Percentiles rank a stretch among this genome's conserved stretches.
These are phyloP conservation scores for Platerodrilus igneus DNA, from an alignment of 2,888 invertebrate genomes.

Conservation along the genomic window DNA sequence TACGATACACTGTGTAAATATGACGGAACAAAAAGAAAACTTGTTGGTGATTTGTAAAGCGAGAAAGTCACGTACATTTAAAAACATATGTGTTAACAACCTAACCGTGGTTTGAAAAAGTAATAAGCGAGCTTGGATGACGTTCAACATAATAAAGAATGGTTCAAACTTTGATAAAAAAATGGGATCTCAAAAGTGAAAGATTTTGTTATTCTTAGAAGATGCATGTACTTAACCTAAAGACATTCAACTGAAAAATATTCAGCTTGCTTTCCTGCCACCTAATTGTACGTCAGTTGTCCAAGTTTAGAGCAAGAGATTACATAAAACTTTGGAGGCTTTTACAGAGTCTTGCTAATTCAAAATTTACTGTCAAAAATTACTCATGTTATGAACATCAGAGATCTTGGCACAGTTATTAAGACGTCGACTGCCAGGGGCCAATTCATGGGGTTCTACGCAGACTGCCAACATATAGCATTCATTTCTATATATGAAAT, in stretches of 20 bases:
- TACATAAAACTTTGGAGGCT: constrained; percentile 14
- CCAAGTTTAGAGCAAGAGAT: constrained; percentile 19
- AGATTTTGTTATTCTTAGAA: constrained; percentile 21
- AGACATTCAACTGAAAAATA: constrained; percentile 11
- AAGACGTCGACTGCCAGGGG: constrained; percentile 3
- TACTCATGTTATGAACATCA: too few species aligned
- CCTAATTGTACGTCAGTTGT: constrained; percentile 18
- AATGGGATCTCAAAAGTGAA: constrained; percentile 19
- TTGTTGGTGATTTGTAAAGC: constrained; percentile 27
- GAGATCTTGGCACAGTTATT: constrained; percentile 1
- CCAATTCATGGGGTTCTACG: too few species aligned
- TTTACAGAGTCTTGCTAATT: constrained; percentile 6
- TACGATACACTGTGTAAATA: constrained; percentile 27
- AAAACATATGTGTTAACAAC: too few species aligned
- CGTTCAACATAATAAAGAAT: constrained; percentile 17
- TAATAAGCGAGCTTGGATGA: constrained; percentile 27
- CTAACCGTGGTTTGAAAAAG: constrained; percentile 28
- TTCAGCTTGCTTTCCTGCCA: constrained; percentile 17
- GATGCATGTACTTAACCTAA: constrained; percentile 15
- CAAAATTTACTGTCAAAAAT: too few species aligned
- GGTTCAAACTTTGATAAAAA: constrained; percentile 16
- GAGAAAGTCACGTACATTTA: constrained; percentile 24
- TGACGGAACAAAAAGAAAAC: constrained; percentile 26
- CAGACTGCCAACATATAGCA: too few species aligned
- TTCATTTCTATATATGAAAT: too few species aligned